Evolutionary conservation across 2,797 vertebrate species (phyloP), one percentile per base, ranked within the genome.

Genomic region (Octomys mimax): DNA sequence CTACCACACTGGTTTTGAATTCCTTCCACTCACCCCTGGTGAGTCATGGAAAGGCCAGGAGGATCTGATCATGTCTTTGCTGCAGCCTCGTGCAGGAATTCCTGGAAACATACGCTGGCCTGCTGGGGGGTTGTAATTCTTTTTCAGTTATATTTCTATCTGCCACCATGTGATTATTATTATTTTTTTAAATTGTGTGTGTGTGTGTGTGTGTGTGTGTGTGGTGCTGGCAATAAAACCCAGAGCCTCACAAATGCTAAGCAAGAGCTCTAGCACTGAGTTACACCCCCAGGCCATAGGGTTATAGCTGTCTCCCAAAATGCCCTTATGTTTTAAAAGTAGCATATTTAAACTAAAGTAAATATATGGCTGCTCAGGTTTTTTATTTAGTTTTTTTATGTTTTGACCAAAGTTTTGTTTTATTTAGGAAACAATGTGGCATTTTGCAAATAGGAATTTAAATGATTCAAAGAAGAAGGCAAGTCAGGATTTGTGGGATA

Each of bases 391-490:
- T 26, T 80, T 96, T 94, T 94, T 93, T 92, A 75, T 86, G 42
- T 73, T 85, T 61, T 54, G 54, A 81, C 54, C 83, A 22, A 95
- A 92, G 46, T 81, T 73, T 85, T 91, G 28, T 83, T 96, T 80
- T 59, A 26, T 57, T 86, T 90, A 73, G 85, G 54, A 89, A 82
- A 49, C 36, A 78, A 26, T 28, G 3, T 73, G 49, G 14, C 42
- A 82, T 95, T 85, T 91, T 88, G 49, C 87, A 95, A 80, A 83
- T 39, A 85, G 21, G 24, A 87, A 19, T 12, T 87, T 92, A 80
- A 96, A 62, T 84, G 59, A 86, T 52, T 83, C 62, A 90, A 95
- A 92, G 62, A 78, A 70, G 83, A 39, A 52, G 59, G 36, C 42
- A 92, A 90, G 75, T 49, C 80, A 84, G 79, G 75, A 75, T 68